phyloP scores from a whole-genome alignment of 2,888 invertebrate genomes.

The Caenorhabditis becei region DNA sequence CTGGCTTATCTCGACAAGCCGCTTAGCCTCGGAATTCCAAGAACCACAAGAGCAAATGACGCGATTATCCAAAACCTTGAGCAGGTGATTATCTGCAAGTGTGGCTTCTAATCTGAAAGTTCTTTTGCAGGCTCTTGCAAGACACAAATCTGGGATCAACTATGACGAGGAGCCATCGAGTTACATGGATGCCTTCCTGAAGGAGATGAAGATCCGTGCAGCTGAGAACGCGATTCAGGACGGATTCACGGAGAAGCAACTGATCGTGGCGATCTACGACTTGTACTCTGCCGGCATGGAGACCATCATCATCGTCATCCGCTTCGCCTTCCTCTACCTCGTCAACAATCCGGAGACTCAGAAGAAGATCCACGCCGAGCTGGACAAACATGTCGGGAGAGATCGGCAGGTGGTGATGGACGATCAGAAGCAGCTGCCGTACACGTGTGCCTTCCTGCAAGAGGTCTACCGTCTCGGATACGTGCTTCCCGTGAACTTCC shows the following conservation, averaged over 20 bases:
- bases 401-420: conserved; percentile 63
- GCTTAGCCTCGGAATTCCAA: conserved; percentile 58
- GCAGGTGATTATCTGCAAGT: conserved; percentile 32
- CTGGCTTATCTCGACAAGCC: conserved; percentile 64
- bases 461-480: conserved; percentile 69
- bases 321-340: conserved; percentile 63
- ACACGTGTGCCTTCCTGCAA: conserved; percentile 67
- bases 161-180: conserved; percentile 67
- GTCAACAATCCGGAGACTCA: conserved; percentile 65
- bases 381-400: conserved; percentile 64
- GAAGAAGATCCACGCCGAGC: conserved; percentile 62
- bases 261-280: conserved; percentile 68
- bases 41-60: conserved; percentile 63
- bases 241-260: conserved; percentile 69
- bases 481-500: conserved; percentile 64
- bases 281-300: conserved; percentile 70
- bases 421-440: conserved; percentile 66
- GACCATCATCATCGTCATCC: conserved; percentile 67
- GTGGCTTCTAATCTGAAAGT: too few relatives aligned
- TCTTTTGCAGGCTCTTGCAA: conserved; percentile 28
- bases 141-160: conserved; percentile 64
- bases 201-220: conserved; percentile 63
- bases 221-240: conserved; percentile 57
- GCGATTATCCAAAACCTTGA: conserved; percentile 59
- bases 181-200: conserved; percentile 67